Base-by-base conservation (phyloP, 1,140 invertebrate genomes). In the Elysia chlorotica region DNA sequence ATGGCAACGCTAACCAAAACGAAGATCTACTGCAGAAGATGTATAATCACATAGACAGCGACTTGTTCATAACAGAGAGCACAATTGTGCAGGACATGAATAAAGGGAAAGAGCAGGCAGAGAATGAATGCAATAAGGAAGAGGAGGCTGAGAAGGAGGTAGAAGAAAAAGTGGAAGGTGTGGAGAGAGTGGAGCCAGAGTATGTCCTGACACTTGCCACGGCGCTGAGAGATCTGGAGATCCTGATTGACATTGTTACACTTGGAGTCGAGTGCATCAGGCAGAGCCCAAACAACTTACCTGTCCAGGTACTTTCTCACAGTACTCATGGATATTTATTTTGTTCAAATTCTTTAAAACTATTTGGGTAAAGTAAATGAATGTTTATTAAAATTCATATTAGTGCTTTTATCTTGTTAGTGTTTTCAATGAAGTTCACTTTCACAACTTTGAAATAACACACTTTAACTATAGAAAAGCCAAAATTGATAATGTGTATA, bases 301-400 rank as follows among this genome's bases (percentile, higher is more conserved):
- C 79, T 37, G 30, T 77, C 10, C 78, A 81, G 78, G 82, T 83
- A n/a, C n/a, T n/a, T n/a, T n/a, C n/a, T n/a, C n/a, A n/a, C n/a
- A n/a, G n/a, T n/a, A n/a, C n/a, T n/a, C n/a, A n/a, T n/a, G n/a
- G n/a, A n/a, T n/a, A n/a, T n/a, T n/a, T n/a, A n/a, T n/a, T n/a
- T n/a, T n/a, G n/a, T n/a, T n/a, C n/a, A n/a, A n/a, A n/a, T n/a
- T n/a, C n/a, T n/a, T n/a, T n/a, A n/a, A n/a, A n/a, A n/a, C n/a
- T n/a, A n/a, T n/a, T n/a, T n/a, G n/a, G n/a, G n/a, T n/a, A n/a
- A n/a, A n/a, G n/a, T n/a, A n/a, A n/a, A n/a, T n/a, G n/a, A n/a
- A n/a, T n/a, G n/a, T n/a, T n/a, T n/a, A n/a, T n/a, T n/a, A n/a
- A n/a, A n/a, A n/a, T n/a, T n/a, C n/a, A n/a, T n/a, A n/a, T n/a